Conservation (phyloP, 2,888 invertebrate species). For the Tipula helvola region DNA sequence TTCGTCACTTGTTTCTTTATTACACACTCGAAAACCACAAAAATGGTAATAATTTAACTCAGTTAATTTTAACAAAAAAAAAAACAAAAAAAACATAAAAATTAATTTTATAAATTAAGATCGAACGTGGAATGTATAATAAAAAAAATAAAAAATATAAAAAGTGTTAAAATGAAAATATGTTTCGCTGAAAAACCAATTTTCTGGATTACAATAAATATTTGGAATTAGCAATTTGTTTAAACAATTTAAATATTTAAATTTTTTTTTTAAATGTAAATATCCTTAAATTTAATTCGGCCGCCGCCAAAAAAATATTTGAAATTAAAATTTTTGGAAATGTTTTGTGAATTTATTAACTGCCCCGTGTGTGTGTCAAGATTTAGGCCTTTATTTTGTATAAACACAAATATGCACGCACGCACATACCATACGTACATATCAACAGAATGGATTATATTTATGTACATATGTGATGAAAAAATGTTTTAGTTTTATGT, state of each 20-base stretch:
- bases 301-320: background rate
- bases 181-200: background rate
- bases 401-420: background rate
- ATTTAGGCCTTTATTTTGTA: background rate
- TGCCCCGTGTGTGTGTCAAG: background rate
- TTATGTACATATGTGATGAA: background rate
- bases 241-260: background rate
- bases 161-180: background rate
- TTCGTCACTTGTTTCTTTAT: background rate
- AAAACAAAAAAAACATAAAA: background rate
- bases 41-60: background rate
- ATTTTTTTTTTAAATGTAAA: background rate
- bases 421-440: no score
- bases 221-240: background rate
- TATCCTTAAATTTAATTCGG: background rate
- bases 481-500: background rate
- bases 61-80: no score
- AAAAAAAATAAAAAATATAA: background rate
- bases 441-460: no score
- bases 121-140: background rate
- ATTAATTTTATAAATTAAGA: background rate
- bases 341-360: background rate
- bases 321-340: background rate
- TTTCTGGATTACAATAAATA: background rate
- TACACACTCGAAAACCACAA: background rate